These are phyloP conservation scores for Ophion slaviceki DNA, from an alignment of 2,888 invertebrate species.

Conservation along the genomic window DNA sequence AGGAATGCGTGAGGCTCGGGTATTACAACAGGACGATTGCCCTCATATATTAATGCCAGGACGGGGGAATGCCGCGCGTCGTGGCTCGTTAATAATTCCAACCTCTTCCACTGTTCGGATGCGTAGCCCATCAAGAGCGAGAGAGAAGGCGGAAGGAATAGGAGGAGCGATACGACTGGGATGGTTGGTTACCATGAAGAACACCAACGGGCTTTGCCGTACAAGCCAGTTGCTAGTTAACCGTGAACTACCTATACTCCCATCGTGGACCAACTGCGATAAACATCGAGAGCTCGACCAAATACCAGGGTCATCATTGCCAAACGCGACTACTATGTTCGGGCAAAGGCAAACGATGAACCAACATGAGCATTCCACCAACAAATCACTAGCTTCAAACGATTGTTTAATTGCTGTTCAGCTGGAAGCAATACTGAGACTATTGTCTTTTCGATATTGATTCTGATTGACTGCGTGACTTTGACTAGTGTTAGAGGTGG, in stretches of 20 bases:
- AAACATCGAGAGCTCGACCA: constrained; percentile 43
- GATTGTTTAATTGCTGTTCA: constrained; percentile 23
- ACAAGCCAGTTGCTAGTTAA: constrained; percentile 20
- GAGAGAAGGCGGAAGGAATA: constrained; percentile 27
- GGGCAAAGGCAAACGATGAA: constrained; percentile 15
- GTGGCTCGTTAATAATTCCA: constrained; percentile 77
- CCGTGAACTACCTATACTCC: constrained; percentile 54
- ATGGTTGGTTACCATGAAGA: constrained; percentile 36
- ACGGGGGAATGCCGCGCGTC: constrained; percentile 70
- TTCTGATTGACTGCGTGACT: neutral
- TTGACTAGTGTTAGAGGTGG: neutral
- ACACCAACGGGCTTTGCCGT: constrained; percentile 45
- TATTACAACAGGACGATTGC: constrained; percentile 70
- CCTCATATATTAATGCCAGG: constrained; percentile 75
- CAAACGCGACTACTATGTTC: constrained; percentile 22
- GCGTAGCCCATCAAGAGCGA: constrained; percentile 19
- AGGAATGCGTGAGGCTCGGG: constrained; percentile 63
- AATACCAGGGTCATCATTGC: constrained; percentile 46
- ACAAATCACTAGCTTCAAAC: constrained; percentile 5
- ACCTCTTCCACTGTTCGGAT: constrained; percentile 54
- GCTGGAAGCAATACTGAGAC: neutral
- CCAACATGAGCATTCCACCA: neutral
- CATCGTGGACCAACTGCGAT: constrained; percentile 42
- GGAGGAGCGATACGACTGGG: constrained; percentile 24
- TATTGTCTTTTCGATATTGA: neutral